A percentile compares a stretch with the other conserved stretches of the same genome.
These are phyloP conservation scores for Diogma glabrata DNA, from an alignment of 2,888 invertebrate species.

Conservation along the genomic window DNA sequence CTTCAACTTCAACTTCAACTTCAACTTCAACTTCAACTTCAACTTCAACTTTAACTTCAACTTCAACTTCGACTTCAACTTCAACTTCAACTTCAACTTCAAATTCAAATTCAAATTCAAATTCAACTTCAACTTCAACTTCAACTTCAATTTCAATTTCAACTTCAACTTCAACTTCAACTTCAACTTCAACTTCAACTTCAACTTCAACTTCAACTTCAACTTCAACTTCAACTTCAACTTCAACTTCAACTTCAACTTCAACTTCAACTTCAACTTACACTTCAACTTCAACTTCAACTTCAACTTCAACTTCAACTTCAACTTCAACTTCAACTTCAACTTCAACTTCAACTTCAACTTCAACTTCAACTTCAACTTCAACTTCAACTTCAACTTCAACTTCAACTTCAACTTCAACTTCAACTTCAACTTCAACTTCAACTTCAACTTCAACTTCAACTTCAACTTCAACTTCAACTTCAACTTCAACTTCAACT, in stretches of 20 bases:
- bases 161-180: conserved; percentile 9
- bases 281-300: conserved; percentile 12
- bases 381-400: conserved; percentile 14
- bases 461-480: conserved; percentile 13
- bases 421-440: conserved; percentile 13
- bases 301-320: conserved; percentile 11
- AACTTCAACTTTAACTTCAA: conserved; percentile 13
- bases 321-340: conserved; percentile 11
- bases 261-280: conserved; percentile 13
- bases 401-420: conserved; percentile 13
- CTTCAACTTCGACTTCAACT: conserved; percentile 13
- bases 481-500: conserved; percentile 13
- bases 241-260: conserved; percentile 11
- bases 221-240: conserved; percentile 13
- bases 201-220: conserved; percentile 12
- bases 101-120: conserved; percentile 12
- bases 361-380: conserved; percentile 13
- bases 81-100: conserved; percentile 14
- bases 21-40: conserved; percentile 14
- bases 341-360: conserved; percentile 13
- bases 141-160: too few relatives aligned
- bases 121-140: conserved; percentile 13
- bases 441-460: conserved; percentile 14
- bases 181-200: conserved; percentile 13
- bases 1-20: conserved; percentile 12